These are phyloP conservation scores for Chiloscyllium punctatum DNA, from an alignment of 2,797 vertebrate genomes.

Conservation along the genomic window DNA sequence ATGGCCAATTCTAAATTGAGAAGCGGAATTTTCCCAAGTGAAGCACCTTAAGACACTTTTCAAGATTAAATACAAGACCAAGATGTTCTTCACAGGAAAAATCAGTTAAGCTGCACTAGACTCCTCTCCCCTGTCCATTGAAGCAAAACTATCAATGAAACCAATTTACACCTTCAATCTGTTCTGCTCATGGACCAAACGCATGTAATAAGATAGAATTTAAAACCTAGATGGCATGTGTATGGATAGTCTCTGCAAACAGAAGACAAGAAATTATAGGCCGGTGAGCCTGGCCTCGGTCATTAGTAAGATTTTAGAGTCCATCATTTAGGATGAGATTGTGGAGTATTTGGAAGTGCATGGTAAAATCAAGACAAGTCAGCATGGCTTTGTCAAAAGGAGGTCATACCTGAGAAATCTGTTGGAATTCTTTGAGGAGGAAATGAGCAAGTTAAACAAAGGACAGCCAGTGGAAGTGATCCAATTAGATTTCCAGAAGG, in stretches of 20 bases:
- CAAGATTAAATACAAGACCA: neutral
- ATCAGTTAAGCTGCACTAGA: neutral
- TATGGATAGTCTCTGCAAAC: neutral
- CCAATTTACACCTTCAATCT: neutral
- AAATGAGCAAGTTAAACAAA: no score
- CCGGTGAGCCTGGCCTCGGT: no score
- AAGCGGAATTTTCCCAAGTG: neutral
- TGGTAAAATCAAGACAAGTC: no score
- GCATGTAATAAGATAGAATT: neutral
- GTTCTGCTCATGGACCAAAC: neutral
- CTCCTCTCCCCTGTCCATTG: neutral
- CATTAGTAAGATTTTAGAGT: no score
- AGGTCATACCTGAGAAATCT: no score
- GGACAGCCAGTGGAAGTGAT: no score
- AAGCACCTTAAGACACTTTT: neutral
- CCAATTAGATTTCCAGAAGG: no score
- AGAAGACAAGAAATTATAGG: no score
- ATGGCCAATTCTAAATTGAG: neutral
- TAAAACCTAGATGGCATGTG: neutral
- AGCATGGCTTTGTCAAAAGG: no score
- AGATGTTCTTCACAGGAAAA: neutral
- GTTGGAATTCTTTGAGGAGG: no score
- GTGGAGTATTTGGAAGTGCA: no score
- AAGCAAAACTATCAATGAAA: neutral
- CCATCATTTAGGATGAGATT: no score